These are phyloP conservation scores for Zophobas atratus DNA, from an alignment of 1,140 invertebrate genomes.

Conservation along the genomic window DNA sequence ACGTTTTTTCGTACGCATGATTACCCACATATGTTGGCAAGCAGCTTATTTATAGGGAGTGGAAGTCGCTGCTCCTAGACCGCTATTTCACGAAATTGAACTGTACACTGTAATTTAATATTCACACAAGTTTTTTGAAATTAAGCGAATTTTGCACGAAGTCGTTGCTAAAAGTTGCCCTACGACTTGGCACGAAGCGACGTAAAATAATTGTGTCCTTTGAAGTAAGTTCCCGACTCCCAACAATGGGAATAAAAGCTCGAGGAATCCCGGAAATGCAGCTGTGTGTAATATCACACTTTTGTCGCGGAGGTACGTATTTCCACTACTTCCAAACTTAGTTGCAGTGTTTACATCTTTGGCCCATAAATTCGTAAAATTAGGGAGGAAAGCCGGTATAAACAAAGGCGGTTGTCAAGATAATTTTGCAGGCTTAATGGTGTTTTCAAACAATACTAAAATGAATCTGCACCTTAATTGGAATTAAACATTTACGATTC, in stretches of 20 bases:
- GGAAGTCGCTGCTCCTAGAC: slow-evolving; percentile 4
- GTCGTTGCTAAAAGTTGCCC: slow-evolving; percentile 1
- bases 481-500: slow-evolving; percentile 1
- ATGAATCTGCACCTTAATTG: slow-evolving; percentile 11
- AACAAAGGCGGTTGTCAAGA: neutral
- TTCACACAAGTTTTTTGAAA: too few relatives aligned
- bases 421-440: slow-evolving; percentile 4
- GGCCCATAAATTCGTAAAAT: slow-evolving; percentile 15
- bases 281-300: slow-evolving; percentile 8
- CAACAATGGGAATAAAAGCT: neutral
- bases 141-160: neutral
- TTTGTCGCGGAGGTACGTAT: neutral
- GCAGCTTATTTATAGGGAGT: slow-evolving; percentile 29
- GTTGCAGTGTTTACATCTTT: slow-evolving; percentile 20
- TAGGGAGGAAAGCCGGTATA: neutral
- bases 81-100: neutral
- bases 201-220: too few relatives aligned
- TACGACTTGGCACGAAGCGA: neutral
- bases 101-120: too few relatives aligned
- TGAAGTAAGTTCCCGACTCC: too few relatives aligned
- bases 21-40: slow-evolving; percentile 34
- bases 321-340: slow-evolving; percentile 7
- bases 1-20: slow-evolving; percentile 31
- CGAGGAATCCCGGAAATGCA: neutral
- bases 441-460: slow-evolving; percentile 14